Conservation (phyloP, 92 coral and sea anemone species). For the Actinernus sp. region DNA sequence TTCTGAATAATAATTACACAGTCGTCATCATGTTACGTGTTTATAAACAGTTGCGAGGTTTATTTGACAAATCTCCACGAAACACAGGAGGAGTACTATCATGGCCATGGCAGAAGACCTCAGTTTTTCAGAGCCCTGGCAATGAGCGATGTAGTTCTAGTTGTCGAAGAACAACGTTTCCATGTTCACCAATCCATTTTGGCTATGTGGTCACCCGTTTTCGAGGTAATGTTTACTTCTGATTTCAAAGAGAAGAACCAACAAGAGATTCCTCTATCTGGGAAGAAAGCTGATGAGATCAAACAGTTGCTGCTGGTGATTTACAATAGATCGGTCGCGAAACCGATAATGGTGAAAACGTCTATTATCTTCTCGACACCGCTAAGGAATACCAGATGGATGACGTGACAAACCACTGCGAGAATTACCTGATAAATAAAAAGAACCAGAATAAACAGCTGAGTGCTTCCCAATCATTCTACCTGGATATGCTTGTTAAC, state of each 20-base stretch:
- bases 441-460: no score
- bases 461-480: no score
- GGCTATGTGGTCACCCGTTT: constrained; percentile 92
- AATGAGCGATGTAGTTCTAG: constrained; percentile 70
- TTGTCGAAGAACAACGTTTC: constrained; percentile 66
- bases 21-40: no score
- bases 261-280: constrained; percentile 63
- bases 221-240: constrained; percentile 70
- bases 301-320: constrained; percentile 74
- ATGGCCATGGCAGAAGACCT: no score
- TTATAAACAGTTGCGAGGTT: no score
- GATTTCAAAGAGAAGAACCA: constrained; percentile 57
- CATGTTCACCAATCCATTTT: constrained; percentile 76
- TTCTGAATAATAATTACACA: no score
- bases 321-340: constrained; percentile 78
- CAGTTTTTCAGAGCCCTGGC: constrained; percentile 86
- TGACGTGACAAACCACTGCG: constrained; percentile 80
- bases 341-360: constrained; percentile 66
- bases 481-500: no score
- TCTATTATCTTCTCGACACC: constrained; percentile 61
- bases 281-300: constrained; percentile 69
- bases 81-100: no score
- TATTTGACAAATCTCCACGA: no score
- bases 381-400: constrained; percentile 89
- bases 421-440: constrained; percentile 57